Evolutionary conservation across 2,888 invertebrate genomes (phyloP), one percentile per base, ranked within the genome.

Genomic region (Xestia sexstrigata): DNA sequence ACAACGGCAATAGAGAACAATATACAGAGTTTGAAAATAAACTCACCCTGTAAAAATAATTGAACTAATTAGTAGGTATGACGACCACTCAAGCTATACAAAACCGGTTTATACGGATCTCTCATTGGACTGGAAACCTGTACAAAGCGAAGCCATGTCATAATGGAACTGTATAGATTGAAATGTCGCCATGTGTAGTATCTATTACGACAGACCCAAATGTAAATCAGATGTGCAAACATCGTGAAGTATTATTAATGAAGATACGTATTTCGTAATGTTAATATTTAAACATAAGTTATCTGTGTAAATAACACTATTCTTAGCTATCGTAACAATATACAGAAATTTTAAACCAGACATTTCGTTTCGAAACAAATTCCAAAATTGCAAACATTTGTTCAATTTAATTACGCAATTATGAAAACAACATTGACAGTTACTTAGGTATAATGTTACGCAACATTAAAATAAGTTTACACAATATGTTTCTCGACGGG

Each of bases 141-240:
- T 49, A 20, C 20, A 49, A 20, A 49, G 20, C 20, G 20, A 49
- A 55, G n/a, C n/a, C 55, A 5, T 55, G 6, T 13, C 3, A 13
- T n/a, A n/a, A n/a, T 55, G 55, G 55, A 55, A n/a, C 11, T 13
- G 11, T n/a, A 4, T 55, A 11, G n/a, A 20, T 20, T 49, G 7
- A n/a, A n/a, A n/a, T 55, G 11, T 1, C n/a, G 13, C 55, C 1
- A n/a, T n/a, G 55, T 13, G 13, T 55, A n/a, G 1, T 42, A 42
- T 17, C 17, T 30, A 30, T 60, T 60, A 60, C 60, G 30, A 60
- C 60, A 60, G 8, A 60, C 8, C 17, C 11, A 52, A 76, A 52
- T 23, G 30, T 52, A 52, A 63, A 68, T 17, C 52, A 77, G 77
- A 26, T 77, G 62, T 68, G n/a, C 60, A 62, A 77, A 76, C 35